Conservation (phyloP, 64 coral and sea anemone genomes). For the Astreopora myriophthalma region DNA sequence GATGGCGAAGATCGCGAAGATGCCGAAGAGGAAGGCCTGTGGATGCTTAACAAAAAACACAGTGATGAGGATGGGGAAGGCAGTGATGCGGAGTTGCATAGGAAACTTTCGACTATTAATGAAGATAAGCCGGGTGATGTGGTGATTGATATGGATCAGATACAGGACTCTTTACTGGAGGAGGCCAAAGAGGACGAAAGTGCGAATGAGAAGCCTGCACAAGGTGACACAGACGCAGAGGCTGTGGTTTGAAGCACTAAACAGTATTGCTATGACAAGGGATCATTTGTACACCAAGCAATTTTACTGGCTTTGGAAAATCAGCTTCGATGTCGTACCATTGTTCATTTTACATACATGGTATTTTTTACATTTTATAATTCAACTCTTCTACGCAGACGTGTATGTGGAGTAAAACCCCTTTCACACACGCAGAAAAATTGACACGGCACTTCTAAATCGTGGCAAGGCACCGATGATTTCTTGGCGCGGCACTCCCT, state of each 20-base stretch:
- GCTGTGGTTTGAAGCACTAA: background rate
- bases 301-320: background rate
- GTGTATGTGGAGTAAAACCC: too few species aligned
- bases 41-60: constrained; percentile 27
- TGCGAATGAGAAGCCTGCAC: background rate
- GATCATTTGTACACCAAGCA: background rate
- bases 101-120: constrained; percentile 25
- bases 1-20: background rate
- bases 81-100: background rate
- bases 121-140: constrained; percentile 22
- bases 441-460: too few species aligned
- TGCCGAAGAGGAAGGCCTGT: background rate
- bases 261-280: background rate
- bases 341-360: background rate
- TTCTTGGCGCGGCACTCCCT: too few species aligned
- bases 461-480: too few species aligned
- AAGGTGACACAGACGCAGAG: background rate
- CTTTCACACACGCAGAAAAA: too few species aligned
- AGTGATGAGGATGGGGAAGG: background rate
- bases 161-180: constrained; percentile 21
- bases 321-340: background rate
- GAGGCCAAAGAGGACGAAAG: background rate
- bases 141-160: constrained; percentile 34
- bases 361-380: background rate
- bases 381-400: background rate